These are phyloP conservation scores for Catamblyrhynchus diadema DNA, from an alignment of 2,797 vertebrate genomes.

Conservation along the genomic window DNA sequence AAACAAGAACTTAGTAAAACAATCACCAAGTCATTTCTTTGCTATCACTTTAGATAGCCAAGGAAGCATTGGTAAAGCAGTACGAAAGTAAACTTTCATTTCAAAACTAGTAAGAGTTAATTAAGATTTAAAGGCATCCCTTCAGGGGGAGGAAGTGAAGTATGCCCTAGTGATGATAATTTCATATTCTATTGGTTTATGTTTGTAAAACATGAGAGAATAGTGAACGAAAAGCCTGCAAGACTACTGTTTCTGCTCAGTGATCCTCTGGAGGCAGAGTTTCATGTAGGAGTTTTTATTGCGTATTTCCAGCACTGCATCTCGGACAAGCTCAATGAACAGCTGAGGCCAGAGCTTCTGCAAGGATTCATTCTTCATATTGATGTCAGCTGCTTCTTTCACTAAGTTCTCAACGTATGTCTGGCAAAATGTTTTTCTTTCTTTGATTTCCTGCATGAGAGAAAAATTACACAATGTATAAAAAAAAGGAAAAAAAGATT, in stretches of 20 bases:
- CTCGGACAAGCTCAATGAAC: conserved; percentile 94
- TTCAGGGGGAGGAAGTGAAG: background rate
- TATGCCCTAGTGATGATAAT: background rate
- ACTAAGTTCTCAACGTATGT: conserved; percentile 86
- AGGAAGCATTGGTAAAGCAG: background rate
- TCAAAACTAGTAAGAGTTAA: background rate
- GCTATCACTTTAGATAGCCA: background rate
- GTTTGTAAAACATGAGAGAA: background rate
- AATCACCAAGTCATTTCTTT: background rate
- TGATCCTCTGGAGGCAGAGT: conserved; percentile 83
- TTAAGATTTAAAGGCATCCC: background rate
- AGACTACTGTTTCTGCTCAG: conserved; percentile 69
- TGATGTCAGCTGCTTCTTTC: conserved; percentile 87
- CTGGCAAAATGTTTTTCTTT: conserved; percentile 80
- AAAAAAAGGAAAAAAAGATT: background rate
- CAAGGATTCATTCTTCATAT: conserved; percentile 87
- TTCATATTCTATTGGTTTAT: background rate
- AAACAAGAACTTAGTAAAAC: background rate
- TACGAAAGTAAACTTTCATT: background rate
- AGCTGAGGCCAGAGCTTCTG: conserved; percentile 95
- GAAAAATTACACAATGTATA: background rate
- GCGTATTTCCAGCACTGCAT: conserved; percentile 90
- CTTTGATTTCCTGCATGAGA: conserved; percentile 73
- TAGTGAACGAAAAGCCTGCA: background rate
- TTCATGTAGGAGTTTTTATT: conserved; percentile 85